phyloP scores from a whole-genome alignment of 2,113 vertebrate genomes.

The Peromyscus leucopus region DNA sequence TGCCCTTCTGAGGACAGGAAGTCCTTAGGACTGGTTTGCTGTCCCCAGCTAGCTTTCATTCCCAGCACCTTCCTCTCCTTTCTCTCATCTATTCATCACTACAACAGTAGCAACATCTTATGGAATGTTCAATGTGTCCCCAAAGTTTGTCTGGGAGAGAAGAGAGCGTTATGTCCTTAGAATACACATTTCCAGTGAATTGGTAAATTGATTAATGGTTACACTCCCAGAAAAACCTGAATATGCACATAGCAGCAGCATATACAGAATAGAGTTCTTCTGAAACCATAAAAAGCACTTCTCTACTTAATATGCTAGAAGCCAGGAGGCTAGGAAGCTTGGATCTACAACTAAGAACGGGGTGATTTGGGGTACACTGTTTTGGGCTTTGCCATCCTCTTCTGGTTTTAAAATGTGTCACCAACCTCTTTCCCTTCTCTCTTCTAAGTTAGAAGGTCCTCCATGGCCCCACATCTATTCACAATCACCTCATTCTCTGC shows the following conservation, averaged over 20 bases:
- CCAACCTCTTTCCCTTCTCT: conserved; percentile 9
- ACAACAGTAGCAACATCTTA: background rate
- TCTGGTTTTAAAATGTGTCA: conserved; percentile 19
- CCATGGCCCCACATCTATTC: conserved; percentile 8
- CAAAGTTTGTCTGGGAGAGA: background rate
- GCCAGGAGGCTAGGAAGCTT: background rate
- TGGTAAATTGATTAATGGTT: background rate
- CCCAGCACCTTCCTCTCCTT: too few relatives aligned
- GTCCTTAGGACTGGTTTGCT: background rate
- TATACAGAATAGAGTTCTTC: background rate
- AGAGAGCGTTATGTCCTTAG: background rate
- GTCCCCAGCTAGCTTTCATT: background rate
- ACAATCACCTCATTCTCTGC: conserved; percentile 68
- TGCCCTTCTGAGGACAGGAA: background rate
- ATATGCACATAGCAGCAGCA: background rate
- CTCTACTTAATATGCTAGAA: background rate
- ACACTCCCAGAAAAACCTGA: background rate
- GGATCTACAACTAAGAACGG: conserved; percentile 25
- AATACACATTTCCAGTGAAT: conserved; percentile 22
- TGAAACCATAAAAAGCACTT: background rate
- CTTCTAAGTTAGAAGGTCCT: background rate
- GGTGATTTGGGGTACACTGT: background rate
- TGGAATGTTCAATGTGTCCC: background rate
- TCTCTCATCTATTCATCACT: too few relatives aligned
- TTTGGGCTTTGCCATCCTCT: background rate